These are phyloP conservation scores for Mycteria americana DNA, from an alignment of 2,797 vertebrate species.

Conservation along the genomic window DNA sequence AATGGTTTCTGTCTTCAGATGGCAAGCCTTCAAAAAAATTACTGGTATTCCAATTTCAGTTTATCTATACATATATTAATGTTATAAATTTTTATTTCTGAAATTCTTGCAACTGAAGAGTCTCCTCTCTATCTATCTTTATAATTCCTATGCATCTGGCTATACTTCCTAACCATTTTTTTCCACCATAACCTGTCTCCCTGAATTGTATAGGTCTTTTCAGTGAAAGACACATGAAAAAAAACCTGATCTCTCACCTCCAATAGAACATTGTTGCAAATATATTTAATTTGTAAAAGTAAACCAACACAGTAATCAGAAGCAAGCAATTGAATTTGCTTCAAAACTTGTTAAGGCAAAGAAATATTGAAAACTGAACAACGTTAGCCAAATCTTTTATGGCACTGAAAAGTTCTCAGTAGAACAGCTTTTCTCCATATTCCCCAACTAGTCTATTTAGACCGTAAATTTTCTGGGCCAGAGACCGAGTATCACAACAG, in stretches of 20 bases:
- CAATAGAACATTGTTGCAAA: not conserved
- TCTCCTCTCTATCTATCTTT: not conserved
- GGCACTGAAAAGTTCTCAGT: not conserved
- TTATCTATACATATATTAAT: not conserved
- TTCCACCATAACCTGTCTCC: not conserved
- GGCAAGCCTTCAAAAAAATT: conserved; percentile 83
- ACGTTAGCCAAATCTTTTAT: not conserved
- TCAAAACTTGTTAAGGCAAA: not conserved
- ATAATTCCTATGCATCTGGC: not conserved
- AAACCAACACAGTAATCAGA: not conserved
- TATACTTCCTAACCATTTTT: not conserved
- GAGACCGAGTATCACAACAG: not conserved
- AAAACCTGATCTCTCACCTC: not conserved
- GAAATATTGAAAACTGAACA: not conserved
- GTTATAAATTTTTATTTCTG: not conserved
- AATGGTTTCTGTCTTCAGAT: conserved; percentile 92
- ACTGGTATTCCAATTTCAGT: not conserved
- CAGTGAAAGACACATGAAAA: not conserved
- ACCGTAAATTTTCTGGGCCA: not conserved
- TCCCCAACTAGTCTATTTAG: not conserved
- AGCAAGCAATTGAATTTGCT: not conserved
- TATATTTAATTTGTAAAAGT: not conserved
- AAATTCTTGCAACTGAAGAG: not conserved
- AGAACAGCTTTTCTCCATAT: not conserved
- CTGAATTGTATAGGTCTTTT: not conserved